These are phyloP conservation scores for Epinephelus moara DNA, from an alignment of 2,113 vertebrate genomes.

Conservation along the genomic window DNA sequence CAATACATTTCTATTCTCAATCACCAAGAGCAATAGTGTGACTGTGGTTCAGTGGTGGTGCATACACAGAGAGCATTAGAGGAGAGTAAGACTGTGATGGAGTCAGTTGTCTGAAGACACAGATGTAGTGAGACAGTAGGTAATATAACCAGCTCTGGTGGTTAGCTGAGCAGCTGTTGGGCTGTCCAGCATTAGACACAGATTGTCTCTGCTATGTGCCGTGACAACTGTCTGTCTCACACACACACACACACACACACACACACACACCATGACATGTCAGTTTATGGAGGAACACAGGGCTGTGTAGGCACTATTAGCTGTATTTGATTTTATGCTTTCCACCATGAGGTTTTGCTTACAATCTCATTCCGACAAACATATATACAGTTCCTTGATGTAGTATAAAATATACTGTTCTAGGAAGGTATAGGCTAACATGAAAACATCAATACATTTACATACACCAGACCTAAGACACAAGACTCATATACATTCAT, in stretches of 20 bases:
- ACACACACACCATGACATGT: background rate
- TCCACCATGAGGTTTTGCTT: too few relatives aligned
- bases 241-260: too few relatives aligned
- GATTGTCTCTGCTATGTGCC: constrained; percentile 7
- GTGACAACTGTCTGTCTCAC: background rate
- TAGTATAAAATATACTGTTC: too few relatives aligned
- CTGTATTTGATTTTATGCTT: too few relatives aligned
- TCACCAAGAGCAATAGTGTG: background rate
- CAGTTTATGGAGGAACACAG: background rate
- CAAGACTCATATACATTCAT: too few relatives aligned
- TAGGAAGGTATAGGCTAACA: too few relatives aligned
- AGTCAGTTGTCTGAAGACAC: background rate
- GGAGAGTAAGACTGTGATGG: background rate
- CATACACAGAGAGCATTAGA: background rate
- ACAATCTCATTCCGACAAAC: too few relatives aligned
- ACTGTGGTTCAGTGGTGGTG: background rate
- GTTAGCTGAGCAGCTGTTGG: constrained; percentile 15
- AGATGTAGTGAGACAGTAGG: background rate
- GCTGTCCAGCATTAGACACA: background rate
- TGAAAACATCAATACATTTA: too few relatives aligned
- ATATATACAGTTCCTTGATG: too few relatives aligned
- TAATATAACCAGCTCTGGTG: background rate
- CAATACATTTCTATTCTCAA: background rate
- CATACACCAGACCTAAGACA: too few relatives aligned
- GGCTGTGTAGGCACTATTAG: too few relatives aligned